A percentile compares a stretch with the other conserved stretches of the same genome.
These are phyloP conservation scores for Chrysodeixis includens DNA, from an alignment of 2,888 invertebrate species.

Conservation along the genomic window DNA sequence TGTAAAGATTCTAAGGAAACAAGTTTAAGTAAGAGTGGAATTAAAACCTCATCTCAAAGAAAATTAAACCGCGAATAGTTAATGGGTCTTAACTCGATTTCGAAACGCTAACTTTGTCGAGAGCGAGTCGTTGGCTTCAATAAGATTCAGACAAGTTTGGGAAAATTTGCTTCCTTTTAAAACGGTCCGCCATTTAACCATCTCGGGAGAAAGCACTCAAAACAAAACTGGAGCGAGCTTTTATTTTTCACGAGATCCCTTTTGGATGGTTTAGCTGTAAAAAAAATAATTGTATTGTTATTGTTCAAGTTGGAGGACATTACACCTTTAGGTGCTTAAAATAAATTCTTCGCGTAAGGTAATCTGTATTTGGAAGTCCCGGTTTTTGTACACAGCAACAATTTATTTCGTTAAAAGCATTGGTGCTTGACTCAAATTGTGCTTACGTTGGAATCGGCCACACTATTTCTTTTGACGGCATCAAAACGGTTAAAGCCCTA, in stretches of 20 bases:
- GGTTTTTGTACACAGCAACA: conserved; percentile 20
- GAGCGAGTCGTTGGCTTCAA: conserved; percentile 80
- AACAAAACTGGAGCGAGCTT: conserved; percentile 61
- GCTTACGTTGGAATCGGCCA: not conserved
- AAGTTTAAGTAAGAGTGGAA: conserved; percentile 73
- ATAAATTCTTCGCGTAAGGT: conserved; percentile 35
- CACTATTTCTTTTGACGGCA: conserved; percentile 15
- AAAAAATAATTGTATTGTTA: conserved; percentile 67
- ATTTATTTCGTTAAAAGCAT: conserved; percentile 19
- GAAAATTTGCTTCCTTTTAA: conserved; percentile 79
- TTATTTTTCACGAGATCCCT: conserved; percentile 61
- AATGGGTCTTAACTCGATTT: conserved; percentile 86
- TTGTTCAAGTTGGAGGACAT: conserved; percentile 61
- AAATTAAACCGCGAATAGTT: conserved; percentile 85
- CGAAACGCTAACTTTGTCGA: conserved; percentile 81
- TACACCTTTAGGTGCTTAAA: conserved; percentile 46
- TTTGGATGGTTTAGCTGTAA: conserved; percentile 55
- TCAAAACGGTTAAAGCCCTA: not conserved
- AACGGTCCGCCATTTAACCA: conserved; percentile 70
- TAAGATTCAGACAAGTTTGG: conserved; percentile 80
- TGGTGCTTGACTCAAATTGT: conserved; percentile 1
- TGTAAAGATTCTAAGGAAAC: conserved; percentile 62
- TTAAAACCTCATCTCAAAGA: conserved; percentile 82
- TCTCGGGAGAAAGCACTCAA: conserved; percentile 61
- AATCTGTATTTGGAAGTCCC: conserved; percentile 37